Percentiles rank a stretch among this genome's conserved stretches.
These are phyloP conservation scores for Sinohyriopsis cumingii DNA, from an alignment of 2,888 invertebrate genomes.

Conservation along the genomic window DNA sequence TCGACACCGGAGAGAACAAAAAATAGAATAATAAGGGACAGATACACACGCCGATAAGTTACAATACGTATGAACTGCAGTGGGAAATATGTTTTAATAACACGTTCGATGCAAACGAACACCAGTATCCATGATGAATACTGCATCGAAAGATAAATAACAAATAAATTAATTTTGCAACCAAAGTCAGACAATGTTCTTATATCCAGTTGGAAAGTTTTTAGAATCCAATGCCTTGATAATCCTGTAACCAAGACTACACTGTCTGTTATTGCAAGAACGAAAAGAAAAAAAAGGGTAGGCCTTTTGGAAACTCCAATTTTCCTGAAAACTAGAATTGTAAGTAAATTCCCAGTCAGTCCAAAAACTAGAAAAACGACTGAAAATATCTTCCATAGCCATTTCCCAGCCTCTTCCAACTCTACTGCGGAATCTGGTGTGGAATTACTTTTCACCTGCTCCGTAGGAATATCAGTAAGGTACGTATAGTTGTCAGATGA, in stretches of 20 bases:
- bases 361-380: slow-evolving; percentile 22
- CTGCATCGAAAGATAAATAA: slow-evolving; percentile 32
- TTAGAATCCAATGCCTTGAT: slow-evolving; percentile 15
- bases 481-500: no score
- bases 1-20: slow-evolving; percentile 2
- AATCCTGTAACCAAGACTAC: slow-evolving; percentile 19
- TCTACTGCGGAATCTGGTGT: no score
- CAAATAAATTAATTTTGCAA: slow-evolving; percentile 27
- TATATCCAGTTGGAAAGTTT: no score
- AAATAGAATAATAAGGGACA: slow-evolving; percentile 6
- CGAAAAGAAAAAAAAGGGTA: slow-evolving; percentile 16
- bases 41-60: slow-evolving; percentile 11
- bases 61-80: not conserved
- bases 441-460: no score
- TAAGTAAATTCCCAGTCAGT: slow-evolving; percentile 21
- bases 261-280: slow-evolving; percentile 21
- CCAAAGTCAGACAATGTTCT: slow-evolving; percentile 16
- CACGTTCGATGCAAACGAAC: slow-evolving; percentile 20
- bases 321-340: slow-evolving; percentile 12
- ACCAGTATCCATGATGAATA: no score
- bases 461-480: no score
- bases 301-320: slow-evolving; percentile 20
- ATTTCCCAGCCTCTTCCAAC: not conserved
- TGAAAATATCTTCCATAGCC: slow-evolving; percentile 20
- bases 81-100: slow-evolving; percentile 20